Conservation (phyloP, 1,140 invertebrate species). For the Coenobita brevimanus region DNA sequence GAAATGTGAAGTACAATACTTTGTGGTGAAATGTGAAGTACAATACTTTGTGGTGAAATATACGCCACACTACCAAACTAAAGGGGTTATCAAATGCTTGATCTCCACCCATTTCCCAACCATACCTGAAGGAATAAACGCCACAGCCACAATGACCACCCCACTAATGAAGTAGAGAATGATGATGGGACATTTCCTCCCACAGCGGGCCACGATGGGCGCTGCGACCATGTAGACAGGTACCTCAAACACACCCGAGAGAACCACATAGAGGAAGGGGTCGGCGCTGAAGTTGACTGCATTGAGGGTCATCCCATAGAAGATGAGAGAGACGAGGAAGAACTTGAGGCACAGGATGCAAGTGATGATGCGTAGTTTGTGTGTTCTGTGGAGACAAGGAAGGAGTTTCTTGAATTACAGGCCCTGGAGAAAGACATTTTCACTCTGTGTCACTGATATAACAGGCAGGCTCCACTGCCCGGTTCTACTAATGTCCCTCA, state of each 20-base stretch:
- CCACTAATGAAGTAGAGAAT: conserved; percentile 33
- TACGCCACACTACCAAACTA: too few species aligned
- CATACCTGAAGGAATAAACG: conserved; percentile 33
- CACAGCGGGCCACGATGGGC: conserved; percentile 37
- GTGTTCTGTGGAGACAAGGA: too few species aligned
- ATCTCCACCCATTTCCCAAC: too few species aligned
- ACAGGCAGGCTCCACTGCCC: too few species aligned
- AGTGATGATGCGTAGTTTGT: conserved; percentile 82
- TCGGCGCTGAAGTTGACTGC: conserved; percentile 47
- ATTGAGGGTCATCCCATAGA: conserved; percentile 86
- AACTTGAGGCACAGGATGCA: conserved; percentile 85
- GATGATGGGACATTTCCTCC: conserved; percentile 19
- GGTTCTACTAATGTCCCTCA: too few species aligned
- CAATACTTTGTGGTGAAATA: too few species aligned
- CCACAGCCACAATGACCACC: conserved; percentile 24
- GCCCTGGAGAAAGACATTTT: too few species aligned
- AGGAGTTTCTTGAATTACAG: too few species aligned
- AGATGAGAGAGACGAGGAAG: conserved; percentile 78
- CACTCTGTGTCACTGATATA: too few species aligned
- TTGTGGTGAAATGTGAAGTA: too few species aligned
- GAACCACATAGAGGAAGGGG: conserved; percentile 45
- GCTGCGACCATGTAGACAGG: conserved; percentile 38
- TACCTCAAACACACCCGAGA: conserved; percentile 11
- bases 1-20: too few species aligned
- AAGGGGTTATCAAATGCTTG: too few species aligned